Percentiles rank a stretch among this genome's conserved stretches.
phyloP scores from a whole-genome alignment of 2,888 invertebrate species.

The Cactoblastis cactorum region DNA sequence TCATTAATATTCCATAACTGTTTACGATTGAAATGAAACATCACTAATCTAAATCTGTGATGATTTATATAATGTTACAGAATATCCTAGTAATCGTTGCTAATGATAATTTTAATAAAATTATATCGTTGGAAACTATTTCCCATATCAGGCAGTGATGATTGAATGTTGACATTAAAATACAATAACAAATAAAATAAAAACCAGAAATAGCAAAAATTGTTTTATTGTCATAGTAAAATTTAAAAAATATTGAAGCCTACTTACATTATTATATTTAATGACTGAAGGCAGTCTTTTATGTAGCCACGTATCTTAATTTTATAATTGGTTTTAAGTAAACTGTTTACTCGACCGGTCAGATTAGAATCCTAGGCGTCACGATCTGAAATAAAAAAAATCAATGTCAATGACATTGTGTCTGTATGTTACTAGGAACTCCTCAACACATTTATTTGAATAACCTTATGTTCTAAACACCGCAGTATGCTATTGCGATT shows the following conservation, averaged over 20 bases:
- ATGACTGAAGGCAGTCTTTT: background rate
- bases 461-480: no score
- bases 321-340: background rate
- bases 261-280: background rate
- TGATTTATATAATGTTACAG: background rate
- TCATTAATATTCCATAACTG: slow-evolving; percentile 16
- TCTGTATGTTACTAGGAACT: no score
- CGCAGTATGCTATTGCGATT: no score
- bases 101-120: background rate
- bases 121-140: slow-evolving; percentile 13
- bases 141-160: slow-evolving; percentile 30
- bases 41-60: slow-evolving; percentile 7
- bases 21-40: slow-evolving; percentile 11
- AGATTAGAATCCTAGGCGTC: slow-evolving; percentile 36
- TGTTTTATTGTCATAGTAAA: slow-evolving; percentile 51
- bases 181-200: slow-evolving; percentile 63
- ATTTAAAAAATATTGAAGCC: background rate
- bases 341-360: background rate
- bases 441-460: no score
- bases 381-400: slow-evolving; percentile 45
- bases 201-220: slow-evolving; percentile 51
- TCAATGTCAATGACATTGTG: no score
- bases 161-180: slow-evolving; percentile 59
- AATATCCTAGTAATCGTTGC: background rate
- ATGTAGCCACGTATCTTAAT: background rate